Conservation (phyloP, 2,888 invertebrate genomes). For the Crepidodera aurea region DNA sequence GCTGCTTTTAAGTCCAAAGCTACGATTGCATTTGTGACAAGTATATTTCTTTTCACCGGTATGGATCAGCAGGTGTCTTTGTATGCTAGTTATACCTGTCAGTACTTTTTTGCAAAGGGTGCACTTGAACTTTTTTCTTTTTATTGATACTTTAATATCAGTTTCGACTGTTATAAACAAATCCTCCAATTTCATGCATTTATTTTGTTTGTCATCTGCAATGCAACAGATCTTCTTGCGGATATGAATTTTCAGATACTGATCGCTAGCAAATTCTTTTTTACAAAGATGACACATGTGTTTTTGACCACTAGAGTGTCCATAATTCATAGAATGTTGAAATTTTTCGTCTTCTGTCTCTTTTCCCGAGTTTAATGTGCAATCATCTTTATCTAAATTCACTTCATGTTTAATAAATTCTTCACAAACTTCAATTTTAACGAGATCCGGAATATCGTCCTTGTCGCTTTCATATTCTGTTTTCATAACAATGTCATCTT, state of each 20-base stretch:
- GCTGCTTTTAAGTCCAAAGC: neutral
- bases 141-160: neutral
- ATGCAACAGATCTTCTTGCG: no score
- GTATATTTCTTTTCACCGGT: neutral
- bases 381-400: neutral
- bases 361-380: no score
- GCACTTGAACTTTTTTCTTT: neutral
- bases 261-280: no score
- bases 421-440: neutral
- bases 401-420: neutral
- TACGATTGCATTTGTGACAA: neutral
- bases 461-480: neutral
- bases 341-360: no score
- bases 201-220: neutral
- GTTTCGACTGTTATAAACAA: neutral
- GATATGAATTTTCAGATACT: no score
- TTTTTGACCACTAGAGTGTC: no score
- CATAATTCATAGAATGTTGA: no score
- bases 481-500: neutral
- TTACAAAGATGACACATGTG: no score
- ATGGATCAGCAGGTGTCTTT: slow-evolving; percentile 1
- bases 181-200: neutral
- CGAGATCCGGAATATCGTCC: neutral
- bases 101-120: neutral
- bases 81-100: neutral